phyloP scores from a whole-genome alignment of 2,113 vertebrate species.

The Cynocephalus volans region DNA sequence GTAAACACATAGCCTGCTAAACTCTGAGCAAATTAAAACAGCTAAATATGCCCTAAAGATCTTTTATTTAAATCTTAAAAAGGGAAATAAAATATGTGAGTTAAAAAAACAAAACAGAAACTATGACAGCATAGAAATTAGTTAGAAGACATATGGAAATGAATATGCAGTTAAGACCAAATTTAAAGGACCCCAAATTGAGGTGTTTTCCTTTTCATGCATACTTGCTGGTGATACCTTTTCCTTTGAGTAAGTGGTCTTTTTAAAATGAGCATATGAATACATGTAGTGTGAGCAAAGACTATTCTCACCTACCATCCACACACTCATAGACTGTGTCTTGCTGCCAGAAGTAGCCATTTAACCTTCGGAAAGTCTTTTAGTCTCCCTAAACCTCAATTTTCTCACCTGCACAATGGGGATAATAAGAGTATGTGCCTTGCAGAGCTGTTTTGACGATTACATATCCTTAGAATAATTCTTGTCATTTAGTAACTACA shows the following conservation, averaged over 20 bases:
- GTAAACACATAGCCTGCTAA: not conserved
- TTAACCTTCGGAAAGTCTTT: not conserved
- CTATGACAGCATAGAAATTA: not conserved
- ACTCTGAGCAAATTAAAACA: not conserved
- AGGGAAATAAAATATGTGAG: not conserved
- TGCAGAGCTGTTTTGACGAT: not conserved
- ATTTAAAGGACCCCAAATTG: not conserved
- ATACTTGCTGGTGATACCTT: not conserved
- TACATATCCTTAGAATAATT: not conserved
- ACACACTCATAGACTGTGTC: not conserved
- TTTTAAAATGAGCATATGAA: not conserved
- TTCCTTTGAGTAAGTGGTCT: not conserved
- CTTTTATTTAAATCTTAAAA: not conserved
- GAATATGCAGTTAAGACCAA: conserved; percentile 7
- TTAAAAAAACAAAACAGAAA: not conserved
- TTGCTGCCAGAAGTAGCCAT: not conserved
- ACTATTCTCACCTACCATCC: not conserved
- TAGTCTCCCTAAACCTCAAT: no score
- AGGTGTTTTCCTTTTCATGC: not conserved
- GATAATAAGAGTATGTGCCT: not conserved
- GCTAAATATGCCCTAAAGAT: not conserved
- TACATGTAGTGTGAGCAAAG: not conserved
- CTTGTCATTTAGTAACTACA: not conserved
- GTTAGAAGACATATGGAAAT: not conserved
- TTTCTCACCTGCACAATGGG: not conserved